Conservation (phyloP, 2,113 vertebrate species). For the Elachura formosa region DNA sequence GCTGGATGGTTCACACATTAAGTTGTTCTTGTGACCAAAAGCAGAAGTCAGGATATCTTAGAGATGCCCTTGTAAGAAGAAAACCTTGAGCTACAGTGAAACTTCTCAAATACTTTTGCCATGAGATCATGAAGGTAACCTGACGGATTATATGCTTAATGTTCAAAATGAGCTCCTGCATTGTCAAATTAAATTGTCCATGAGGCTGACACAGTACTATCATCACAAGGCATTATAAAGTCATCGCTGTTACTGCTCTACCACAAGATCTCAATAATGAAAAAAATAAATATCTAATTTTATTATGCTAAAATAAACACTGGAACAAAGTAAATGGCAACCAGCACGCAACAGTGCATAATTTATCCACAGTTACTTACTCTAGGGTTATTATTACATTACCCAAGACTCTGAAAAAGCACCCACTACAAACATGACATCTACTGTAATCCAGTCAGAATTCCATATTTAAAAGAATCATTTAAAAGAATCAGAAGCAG, state of each 20-base stretch:
- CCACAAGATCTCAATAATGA: neutral
- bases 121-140: neutral
- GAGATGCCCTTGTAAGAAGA: neutral
- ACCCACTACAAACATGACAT: neutral
- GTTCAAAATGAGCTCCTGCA: neutral
- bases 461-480: neutral
- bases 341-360: neutral
- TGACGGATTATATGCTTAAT: neutral
- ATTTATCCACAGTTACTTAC: neutral
- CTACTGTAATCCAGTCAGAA: neutral
- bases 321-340: neutral
- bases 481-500: accelerated
- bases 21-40: neutral
- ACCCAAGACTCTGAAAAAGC: neutral
- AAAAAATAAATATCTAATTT: neutral
- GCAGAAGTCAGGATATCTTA: neutral
- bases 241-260: neutral
- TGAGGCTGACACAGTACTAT: neutral
- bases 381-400: neutral
- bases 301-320: neutral
- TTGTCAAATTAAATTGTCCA: neutral
- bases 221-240: neutral
- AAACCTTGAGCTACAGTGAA: neutral
- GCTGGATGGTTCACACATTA: neutral
- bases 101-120: neutral